phyloP scores from a whole-genome alignment of 2,797 vertebrate species.

The Eulemur rubriventer region DNA sequence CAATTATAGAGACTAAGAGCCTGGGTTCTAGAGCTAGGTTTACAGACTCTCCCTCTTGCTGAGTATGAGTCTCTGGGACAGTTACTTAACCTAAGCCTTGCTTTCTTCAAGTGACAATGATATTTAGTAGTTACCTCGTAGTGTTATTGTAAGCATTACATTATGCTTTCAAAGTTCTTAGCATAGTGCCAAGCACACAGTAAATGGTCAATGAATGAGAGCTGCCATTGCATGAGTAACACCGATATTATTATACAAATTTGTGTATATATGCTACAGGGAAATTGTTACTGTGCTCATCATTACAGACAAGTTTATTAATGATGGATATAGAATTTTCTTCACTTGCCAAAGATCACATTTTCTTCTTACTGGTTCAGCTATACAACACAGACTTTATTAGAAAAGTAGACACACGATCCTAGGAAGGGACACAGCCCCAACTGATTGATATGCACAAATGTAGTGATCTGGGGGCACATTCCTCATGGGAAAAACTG shows the following conservation, averaged over 20 bases:
- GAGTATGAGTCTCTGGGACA: background rate
- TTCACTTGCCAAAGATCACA: background rate
- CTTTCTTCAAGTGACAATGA: background rate
- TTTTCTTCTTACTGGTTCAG: background rate
- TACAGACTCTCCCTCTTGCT: background rate
- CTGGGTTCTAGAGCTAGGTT: background rate
- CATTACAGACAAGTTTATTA: background rate
- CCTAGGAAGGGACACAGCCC: background rate
- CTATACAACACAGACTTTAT: background rate
- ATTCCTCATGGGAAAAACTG: background rate
- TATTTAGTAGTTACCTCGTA: background rate
- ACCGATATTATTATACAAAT: background rate
- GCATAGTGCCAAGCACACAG: background rate
- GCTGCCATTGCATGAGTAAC: background rate
- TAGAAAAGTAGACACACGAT: background rate
- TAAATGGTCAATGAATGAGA: background rate
- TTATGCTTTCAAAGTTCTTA: background rate
- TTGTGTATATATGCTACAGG: background rate
- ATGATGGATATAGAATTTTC: background rate
- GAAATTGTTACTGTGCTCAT: background rate
- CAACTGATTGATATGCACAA: background rate
- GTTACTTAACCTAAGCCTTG: constrained; percentile 7
- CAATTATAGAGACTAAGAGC: background rate
- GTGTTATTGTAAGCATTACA: background rate
- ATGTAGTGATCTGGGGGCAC: background rate